Percentiles rank a stretch among this genome's conserved stretches.
phyloP scores from a whole-genome alignment of 2,113 vertebrate species.

The Syngnathus scovelli region DNA sequence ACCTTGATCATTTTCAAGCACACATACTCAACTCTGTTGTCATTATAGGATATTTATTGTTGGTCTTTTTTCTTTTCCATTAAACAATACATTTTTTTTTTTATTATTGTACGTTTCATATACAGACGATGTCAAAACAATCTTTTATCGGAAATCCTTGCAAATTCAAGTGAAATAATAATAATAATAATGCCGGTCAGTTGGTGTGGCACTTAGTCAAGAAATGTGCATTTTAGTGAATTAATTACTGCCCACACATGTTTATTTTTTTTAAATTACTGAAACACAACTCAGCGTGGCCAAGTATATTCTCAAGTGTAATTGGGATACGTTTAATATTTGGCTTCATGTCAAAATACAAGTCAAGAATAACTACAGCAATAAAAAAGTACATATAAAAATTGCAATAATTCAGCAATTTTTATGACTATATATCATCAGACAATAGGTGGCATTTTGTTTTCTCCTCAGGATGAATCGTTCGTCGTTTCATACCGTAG shows the following conservation, averaged over 20 bases:
- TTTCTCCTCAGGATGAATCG: background rate
- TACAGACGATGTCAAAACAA: no score
- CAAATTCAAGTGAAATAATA: no score
- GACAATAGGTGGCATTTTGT: background rate
- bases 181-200: no score
- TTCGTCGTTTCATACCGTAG: background rate
- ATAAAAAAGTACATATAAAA: background rate
- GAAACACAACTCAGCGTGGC: background rate
- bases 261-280: background rate
- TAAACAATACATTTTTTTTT: no score
- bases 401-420: background rate
- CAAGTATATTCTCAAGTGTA: background rate
- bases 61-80: background rate
- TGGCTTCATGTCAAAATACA: background rate
- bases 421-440: background rate
- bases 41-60: background rate
- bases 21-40: background rate
- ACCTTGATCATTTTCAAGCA: background rate
- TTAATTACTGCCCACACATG: background rate
- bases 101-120: no score
- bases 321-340: background rate
- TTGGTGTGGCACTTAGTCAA: background rate
- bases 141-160: no score
- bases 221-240: background rate
- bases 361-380: background rate